These are phyloP conservation scores for Cheilosia scutellata DNA, from an alignment of 2,888 invertebrate genomes.

Conservation along the genomic window DNA sequence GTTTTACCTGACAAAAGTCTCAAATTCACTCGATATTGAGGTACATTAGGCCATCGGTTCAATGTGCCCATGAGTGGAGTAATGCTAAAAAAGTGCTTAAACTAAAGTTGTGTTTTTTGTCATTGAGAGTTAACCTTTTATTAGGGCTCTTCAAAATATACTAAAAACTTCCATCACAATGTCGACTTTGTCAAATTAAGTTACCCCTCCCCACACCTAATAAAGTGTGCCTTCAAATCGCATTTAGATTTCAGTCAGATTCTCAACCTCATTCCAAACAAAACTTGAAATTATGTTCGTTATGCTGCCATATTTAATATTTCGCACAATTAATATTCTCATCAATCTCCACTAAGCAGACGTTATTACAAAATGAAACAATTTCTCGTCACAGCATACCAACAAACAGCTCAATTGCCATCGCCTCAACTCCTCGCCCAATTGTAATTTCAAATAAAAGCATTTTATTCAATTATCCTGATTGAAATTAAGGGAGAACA, in stretches of 20 bases:
- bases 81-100: too few species aligned
- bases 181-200: background rate
- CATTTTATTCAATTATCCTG: slow-evolving; percentile 49
- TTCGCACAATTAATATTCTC: slow-evolving; percentile 9
- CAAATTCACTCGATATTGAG: too few species aligned
- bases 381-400: background rate
- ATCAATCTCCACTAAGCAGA: slow-evolving; percentile 3
- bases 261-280: background rate
- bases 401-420: background rate
- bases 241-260: slow-evolving; percentile 8
- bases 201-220: too few species aligned
- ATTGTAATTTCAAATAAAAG: slow-evolving; percentile 24
- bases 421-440: background rate
- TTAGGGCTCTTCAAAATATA: background rate
- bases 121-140: too few species aligned
- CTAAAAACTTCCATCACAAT: background rate
- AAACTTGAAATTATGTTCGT: background rate
- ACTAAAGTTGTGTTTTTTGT: too few species aligned
- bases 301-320: background rate
- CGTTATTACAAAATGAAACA: background rate
- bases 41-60: too few species aligned
- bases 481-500: slow-evolving; percentile 36
- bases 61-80: too few species aligned
- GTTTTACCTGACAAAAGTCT: too few species aligned
- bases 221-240: background rate